Base-by-base conservation (phyloP, 2,113 vertebrate species). In the Pagrus major region DNA sequence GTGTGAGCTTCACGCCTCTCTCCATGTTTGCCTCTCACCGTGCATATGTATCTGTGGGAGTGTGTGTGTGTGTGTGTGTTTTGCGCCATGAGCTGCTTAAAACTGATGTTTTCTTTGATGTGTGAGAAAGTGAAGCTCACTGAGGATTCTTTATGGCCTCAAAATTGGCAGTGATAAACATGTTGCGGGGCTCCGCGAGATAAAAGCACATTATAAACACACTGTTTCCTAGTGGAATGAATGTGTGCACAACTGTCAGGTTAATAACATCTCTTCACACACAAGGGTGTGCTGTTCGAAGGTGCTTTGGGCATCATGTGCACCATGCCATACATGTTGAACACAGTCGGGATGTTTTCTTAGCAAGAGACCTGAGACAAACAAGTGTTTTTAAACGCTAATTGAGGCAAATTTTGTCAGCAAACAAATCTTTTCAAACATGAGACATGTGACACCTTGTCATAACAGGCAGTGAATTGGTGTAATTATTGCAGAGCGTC, bases 161-260 rank as follows among this genome's bases (percentile, higher is more conserved):
- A 25, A 68, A 61, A 81, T n/a, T 59, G 73, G 18, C 61, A 23
- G 42, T 42, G 52, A 85, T 76, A 10, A 70, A 73, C 51, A 85
- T 27, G 23, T 25, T 63, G 56, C 72, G 25, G 44, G 52, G 18
- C 71, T 79, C 49, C 14, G 21, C 3, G 1, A 65, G 44, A 79
- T 70, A 67, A 74, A 84, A 71, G 55, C 39, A n/a, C 52, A 71
- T 78, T 20, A 56, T 60, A 52, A 81, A 86, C 2, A 65, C 51
- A 41, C 18, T 46, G 35, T 27, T 58, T 59, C 66, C 52, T 46
- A 42, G 51, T 75, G 56, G 51, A 76, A 67, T 60, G 61, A 80
- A 75, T 69, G n/a, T 42, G 44, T 60, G 21, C 42, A 61, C n/a
- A 66, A 51, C 31, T 20, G 44, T 0, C 51, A 14, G 25, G 58